Evolutionary conservation across 2,113 vertebrate species (phyloP), one percentile per base, ranked within the genome.

Genomic region (Ramphastos sulfuratus): DNA sequence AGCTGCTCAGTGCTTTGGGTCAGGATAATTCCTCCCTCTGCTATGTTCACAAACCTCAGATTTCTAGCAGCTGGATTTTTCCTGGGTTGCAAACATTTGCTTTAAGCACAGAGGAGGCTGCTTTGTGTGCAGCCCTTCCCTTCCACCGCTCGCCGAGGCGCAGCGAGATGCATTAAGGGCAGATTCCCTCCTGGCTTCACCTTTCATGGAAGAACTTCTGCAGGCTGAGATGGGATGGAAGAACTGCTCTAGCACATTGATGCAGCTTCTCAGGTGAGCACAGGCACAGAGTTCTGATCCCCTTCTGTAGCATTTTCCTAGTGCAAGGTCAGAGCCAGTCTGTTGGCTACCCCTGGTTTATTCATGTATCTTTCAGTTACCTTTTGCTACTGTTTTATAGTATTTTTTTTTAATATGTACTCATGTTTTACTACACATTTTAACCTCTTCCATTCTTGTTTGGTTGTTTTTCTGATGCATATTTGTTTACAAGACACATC

Each of bases 401-500:
- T 35, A 2, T 58, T 71, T 78, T 79, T 14, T 52, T 25, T 50
- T 21, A 6, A 46, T 87, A n/a, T 67, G 44, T 80, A 54, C n/a
- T 74, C 20, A 10, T 66, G 74, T 93, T 88, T 95, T 94, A 87
- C 61, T 74, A 64, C 46, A 27, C 80, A 9, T 15, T 79, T 91
- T n/a, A 52, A 85, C 69, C 78, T 91, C 72, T 76, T 91, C 94
- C 64, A 69, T 82, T 16, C 15, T 56, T 84, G 93, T 92, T 74
- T 24, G 23, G 20, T 48, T 48, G 20, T 21, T 48, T 48, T 48
- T 48, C 48, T 52, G 54, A 55, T 17, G 73, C 91, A 2, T 89
- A 44, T 55, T 82, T 93, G 63, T 97, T 89, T 96, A 73, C 56
- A 61, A 63, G 83, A 37, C 30, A 35, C 70, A 87, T 92, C 93